Conservation (phyloP, 2,113 vertebrate species). For the Choloepus hoffmanni region DNA sequence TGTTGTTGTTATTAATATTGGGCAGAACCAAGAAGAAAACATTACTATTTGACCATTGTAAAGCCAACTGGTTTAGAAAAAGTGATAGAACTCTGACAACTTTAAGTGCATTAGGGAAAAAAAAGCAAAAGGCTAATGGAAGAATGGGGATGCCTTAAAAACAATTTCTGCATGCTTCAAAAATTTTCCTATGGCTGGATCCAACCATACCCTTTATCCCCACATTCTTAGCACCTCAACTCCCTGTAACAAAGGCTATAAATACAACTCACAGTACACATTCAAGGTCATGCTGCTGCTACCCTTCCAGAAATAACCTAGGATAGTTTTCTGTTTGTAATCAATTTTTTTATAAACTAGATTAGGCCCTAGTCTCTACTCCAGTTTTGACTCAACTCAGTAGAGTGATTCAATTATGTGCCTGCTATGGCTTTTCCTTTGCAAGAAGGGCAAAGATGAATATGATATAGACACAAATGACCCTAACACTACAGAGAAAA, state of each 20-base stretch:
- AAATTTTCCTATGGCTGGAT: neutral
- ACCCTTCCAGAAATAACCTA: neutral
- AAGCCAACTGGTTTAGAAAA: neutral
- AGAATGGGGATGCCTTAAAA: neutral
- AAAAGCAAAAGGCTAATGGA: neutral
- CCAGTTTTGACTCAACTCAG: neutral
- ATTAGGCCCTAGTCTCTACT: neutral
- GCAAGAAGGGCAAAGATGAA: neutral
- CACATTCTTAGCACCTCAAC: neutral
- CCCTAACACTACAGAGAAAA: neutral
- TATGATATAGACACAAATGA: neutral
- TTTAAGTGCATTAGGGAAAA: neutral
- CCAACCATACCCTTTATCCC: neutral
- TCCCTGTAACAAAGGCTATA: neutral
- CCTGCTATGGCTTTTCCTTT: neutral
- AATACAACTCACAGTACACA: neutral
- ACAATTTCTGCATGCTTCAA: neutral
- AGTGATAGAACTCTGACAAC: neutral
- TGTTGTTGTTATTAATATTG: neutral
- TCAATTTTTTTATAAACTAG: neutral
- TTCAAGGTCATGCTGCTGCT: neutral
- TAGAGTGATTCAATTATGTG: neutral
- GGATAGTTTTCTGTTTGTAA: neutral
- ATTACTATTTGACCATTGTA: neutral
- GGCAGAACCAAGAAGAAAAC: neutral